A percentile compares a stretch with the other conserved stretches of the same genome.
Evolutionary conservation across 2,888 invertebrate genomes (phyloP).

Genomic region (Pseudeuparius sepicola): DNA sequence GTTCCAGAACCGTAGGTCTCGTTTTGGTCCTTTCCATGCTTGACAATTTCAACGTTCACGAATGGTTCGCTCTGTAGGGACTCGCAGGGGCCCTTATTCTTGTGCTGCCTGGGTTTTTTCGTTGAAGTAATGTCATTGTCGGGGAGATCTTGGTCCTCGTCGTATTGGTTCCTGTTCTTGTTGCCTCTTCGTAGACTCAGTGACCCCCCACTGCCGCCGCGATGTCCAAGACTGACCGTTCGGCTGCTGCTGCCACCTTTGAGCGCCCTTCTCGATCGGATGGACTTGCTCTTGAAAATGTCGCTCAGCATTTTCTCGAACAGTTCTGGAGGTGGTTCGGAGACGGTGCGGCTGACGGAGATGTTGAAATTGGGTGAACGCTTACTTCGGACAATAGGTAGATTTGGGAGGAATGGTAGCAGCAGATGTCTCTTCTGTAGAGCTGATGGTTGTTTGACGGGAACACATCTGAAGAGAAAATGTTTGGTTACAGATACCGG

Average conservation of each 20-base stretch:
- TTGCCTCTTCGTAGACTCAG: slow-evolving; percentile 30
- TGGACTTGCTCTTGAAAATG: too few species aligned
- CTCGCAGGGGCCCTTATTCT: slow-evolving; percentile 55
- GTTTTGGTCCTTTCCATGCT: slow-evolving; percentile 60
- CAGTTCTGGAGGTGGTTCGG: too few species aligned
- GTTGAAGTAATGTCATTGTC: slow-evolving; percentile 24
- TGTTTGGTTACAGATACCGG: too few species aligned
- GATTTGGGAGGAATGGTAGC: too few species aligned
- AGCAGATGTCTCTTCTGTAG: too few species aligned
- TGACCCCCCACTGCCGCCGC: slow-evolving; percentile 30
- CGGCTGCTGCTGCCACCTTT: slow-evolving; percentile 34
- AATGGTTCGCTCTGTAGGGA: slow-evolving; percentile 53
- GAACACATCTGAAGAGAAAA: too few species aligned
- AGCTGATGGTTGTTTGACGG: too few species aligned
- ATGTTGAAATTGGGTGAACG: too few species aligned
- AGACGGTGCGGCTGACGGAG: too few species aligned
- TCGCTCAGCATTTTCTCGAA: background rate
- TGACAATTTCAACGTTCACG: slow-evolving; percentile 59
- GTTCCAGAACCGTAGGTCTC: slow-evolving; percentile 67
- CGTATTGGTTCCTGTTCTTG: slow-evolving; percentile 25
- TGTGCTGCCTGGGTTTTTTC: slow-evolving; percentile 29
- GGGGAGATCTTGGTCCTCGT: slow-evolving; percentile 22
- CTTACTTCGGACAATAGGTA: too few species aligned
- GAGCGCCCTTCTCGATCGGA: slow-evolving; percentile 27
- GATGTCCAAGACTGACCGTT: slow-evolving; percentile 32